Conservation (phyloP, 2,113 vertebrate genomes). For the Phalacrocorax brasilianus region DNA sequence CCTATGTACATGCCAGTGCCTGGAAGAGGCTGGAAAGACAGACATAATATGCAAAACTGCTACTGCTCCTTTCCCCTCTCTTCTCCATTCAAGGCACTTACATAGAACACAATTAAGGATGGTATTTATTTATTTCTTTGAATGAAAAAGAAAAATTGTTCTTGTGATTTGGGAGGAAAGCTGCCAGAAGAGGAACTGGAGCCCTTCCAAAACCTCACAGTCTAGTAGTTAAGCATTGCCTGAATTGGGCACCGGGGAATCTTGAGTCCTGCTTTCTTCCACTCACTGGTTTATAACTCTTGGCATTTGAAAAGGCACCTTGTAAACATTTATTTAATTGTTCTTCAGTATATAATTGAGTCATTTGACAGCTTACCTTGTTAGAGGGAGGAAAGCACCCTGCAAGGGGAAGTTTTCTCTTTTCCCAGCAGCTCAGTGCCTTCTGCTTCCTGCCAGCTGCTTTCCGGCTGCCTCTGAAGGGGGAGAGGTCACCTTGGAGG, state of each 20-base stretch:
- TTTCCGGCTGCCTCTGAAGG: background rate
- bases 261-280: slow-evolving; percentile 44
- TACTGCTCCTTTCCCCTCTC: background rate
- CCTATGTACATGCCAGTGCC: background rate
- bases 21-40: background rate
- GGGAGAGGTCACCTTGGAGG: background rate
- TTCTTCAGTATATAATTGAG: slow-evolving; percentile 45
- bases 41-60: background rate
- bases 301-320: slow-evolving; percentile 47
- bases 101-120: background rate
- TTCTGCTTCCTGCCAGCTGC: background rate
- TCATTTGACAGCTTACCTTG: slow-evolving; percentile 32
- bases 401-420: slow-evolving; percentile 19
- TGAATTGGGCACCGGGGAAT: slow-evolving; percentile 44
- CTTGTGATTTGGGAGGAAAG: slow-evolving; percentile 48
- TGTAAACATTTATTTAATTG: slow-evolving; percentile 59
- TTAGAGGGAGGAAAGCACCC: slow-evolving; percentile 47
- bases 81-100: background rate
- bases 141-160: slow-evolving; percentile 38
- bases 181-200: slow-evolving; percentile 55
- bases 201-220: slow-evolving; percentile 47
- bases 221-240: slow-evolving; percentile 61
- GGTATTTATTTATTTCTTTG: slow-evolving; percentile 45
- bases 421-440: background rate
- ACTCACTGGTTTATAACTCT: slow-evolving; percentile 46